These are phyloP conservation scores for Apostichopus leukothele DNA, from an alignment of 53 echinoderm and acorn worm genomes.

Conservation along the genomic window DNA sequence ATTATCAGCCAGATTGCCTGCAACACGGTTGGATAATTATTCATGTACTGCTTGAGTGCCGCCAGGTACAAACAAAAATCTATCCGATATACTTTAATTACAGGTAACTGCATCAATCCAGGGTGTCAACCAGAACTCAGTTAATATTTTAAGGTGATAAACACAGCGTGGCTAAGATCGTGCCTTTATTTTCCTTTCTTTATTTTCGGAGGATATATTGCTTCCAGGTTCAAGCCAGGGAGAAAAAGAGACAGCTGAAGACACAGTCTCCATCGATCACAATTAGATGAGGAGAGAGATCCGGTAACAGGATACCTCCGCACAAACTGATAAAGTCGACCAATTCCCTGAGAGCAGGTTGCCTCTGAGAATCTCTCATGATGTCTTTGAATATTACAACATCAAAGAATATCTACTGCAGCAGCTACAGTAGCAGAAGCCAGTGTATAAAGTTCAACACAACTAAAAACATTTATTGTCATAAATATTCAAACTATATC, in stretches of 20 bases:
- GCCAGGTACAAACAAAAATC: neutral
- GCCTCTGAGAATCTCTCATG: neutral
- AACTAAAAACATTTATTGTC: too few relatives aligned
- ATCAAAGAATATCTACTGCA: too few relatives aligned
- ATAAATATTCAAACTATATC: too few relatives aligned
- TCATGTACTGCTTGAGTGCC: neutral
- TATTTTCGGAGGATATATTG: constrained; percentile 3
- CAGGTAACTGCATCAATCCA: constrained; percentile 10
- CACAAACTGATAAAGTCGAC: neutral
- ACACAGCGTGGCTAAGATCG: neutral
- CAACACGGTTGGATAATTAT: neutral
- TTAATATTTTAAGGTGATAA: constrained; percentile 13
- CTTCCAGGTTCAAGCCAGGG: neutral
- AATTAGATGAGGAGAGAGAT: constrained; percentile 26
- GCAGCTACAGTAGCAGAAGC: too few relatives aligned
- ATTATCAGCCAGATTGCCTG: too few relatives aligned
- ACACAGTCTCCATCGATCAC: constrained; percentile 31
- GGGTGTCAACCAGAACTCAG: neutral
- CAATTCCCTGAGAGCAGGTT: neutral
- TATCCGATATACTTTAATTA: neutral
- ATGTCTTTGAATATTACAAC: neutral
- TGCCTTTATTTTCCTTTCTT: neutral
- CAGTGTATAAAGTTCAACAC: too few relatives aligned
- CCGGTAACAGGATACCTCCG: constrained; percentile 18
- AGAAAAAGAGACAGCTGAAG: constrained; percentile 21